A percentile compares a stretch with the other conserved stretches of the same genome.
These are phyloP conservation scores for Drosophila nannoptera DNA, from an alignment of 1,140 invertebrate species.

Conservation along the genomic window DNA sequence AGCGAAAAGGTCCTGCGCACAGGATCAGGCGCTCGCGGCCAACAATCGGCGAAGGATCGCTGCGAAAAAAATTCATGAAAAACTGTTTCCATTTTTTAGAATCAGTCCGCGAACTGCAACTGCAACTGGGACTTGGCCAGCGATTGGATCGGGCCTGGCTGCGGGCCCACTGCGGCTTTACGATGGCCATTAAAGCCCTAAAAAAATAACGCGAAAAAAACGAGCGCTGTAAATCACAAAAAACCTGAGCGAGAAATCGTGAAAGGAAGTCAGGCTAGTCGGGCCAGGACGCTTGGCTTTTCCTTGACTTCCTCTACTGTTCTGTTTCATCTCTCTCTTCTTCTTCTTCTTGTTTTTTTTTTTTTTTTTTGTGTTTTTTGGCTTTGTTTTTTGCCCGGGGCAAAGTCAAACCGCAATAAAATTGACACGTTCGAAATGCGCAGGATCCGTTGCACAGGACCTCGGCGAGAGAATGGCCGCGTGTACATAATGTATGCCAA, in stretches of 20 bases:
- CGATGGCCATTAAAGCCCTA: conserved; percentile 70
- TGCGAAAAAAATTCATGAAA: conserved; percentile 65
- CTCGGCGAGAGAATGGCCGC: conserved; percentile 3
- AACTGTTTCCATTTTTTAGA: conserved; percentile 79
- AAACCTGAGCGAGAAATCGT: neutral
- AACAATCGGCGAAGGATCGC: conserved; percentile 18
- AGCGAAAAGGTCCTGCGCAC: conserved; percentile 13
- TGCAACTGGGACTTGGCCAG: neutral
- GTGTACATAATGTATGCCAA: conserved; percentile 50
- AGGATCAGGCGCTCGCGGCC: conserved; percentile 1
- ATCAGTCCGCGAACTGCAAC: conserved; percentile 65
- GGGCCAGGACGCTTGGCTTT: conserved; percentile 5
- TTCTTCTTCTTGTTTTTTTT: neutral
- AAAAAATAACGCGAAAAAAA: conserved; percentile 76
- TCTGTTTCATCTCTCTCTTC: neutral
- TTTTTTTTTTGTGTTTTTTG: neutral
- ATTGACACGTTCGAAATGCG: conserved; percentile 68
- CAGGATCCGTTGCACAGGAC: conserved; percentile 47
- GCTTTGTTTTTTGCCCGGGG: conserved; percentile 1
- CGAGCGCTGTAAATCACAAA: conserved; percentile 68
- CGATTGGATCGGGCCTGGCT: neutral
- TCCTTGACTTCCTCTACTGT: conserved; percentile 19
- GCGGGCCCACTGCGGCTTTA: conserved; percentile 66
- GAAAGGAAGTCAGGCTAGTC: neutral
- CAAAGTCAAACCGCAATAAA: conserved; percentile 79